phyloP scores from a whole-genome alignment of 2,113 vertebrate species.

The Vulpes ferrilata region DNA sequence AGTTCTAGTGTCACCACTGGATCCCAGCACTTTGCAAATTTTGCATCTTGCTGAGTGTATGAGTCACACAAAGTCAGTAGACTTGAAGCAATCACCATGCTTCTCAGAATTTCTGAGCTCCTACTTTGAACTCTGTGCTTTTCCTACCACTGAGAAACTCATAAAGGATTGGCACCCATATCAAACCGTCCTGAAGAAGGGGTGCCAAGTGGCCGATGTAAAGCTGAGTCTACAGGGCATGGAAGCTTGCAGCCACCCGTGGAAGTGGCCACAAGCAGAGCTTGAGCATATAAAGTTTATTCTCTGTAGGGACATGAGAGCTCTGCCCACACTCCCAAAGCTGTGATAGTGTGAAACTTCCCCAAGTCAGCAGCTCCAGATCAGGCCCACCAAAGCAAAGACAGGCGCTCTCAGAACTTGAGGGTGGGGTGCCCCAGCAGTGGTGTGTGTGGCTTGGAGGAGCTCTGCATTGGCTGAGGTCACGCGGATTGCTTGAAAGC shows the following conservation, averaged over 20 bases:
- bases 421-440: neutral
- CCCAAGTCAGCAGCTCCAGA: neutral
- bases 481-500: neutral
- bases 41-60: neutral
- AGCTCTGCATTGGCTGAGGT: neutral
- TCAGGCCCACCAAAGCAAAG: neutral
- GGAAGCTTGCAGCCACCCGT: fast-evolving
- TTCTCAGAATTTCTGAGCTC: too few relatives aligned
- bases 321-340: fast-evolving
- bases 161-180: fast-evolving
- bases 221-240: too few relatives aligned
- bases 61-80: neutral
- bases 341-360: neutral
- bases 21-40: neutral
- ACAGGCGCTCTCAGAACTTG: neutral
- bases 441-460: fast-evolving
- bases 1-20: neutral
- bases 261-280: neutral
- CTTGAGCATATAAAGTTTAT: neutral
- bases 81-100: fast-evolving
- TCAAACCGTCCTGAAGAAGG: fast-evolving
- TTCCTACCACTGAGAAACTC: neutral
- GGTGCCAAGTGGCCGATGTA: neutral
- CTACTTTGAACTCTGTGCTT: neutral
- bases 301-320: neutral